Evolutionary conservation across 2,797 vertebrate genomes (phyloP).

Genomic region (Enteromius treurensis): DNA sequence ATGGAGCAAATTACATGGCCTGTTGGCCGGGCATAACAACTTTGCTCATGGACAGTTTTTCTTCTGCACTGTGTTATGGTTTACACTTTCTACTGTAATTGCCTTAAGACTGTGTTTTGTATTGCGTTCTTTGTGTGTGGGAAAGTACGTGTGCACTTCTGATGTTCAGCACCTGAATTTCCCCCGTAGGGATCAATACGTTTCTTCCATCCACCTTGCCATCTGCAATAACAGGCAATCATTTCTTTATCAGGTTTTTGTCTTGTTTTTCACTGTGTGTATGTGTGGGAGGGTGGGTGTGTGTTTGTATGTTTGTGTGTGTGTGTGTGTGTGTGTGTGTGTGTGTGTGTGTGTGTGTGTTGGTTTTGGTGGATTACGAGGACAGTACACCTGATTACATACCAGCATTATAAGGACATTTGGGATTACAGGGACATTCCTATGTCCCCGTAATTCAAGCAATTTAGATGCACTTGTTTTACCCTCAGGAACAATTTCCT

Average conservation of each 20-base stretch:
- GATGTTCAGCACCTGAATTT: slow-evolving; percentile 12
- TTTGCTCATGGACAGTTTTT: slow-evolving; percentile 21
- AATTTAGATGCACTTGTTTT: too few species aligned
- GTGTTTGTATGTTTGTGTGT: background rate
- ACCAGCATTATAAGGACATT: background rate
- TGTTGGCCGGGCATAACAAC: slow-evolving; percentile 22
- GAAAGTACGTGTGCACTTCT: slow-evolving; percentile 11
- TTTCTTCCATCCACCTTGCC: slow-evolving; percentile 18
- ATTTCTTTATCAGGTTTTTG: background rate
- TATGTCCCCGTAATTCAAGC: background rate
- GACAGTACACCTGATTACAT: background rate
- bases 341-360: background rate
- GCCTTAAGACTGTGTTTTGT: slow-evolving; percentile 29
- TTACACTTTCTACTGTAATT: slow-evolving; percentile 27
- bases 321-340: too few species aligned
- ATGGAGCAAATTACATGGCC: slow-evolving; percentile 40
- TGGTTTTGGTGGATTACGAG: background rate
- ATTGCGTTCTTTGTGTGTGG: background rate
- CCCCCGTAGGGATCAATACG: slow-evolving; percentile 14
- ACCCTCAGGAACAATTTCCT: too few species aligned
- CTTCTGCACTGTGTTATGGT: slow-evolving; percentile 11
- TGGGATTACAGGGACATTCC: background rate
- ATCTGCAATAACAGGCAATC: background rate
- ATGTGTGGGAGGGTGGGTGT: background rate
- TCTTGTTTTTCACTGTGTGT: background rate